Percentiles rank a stretch among this genome's conserved stretches.
These are phyloP conservation scores for Hoplostethus atlanticus DNA, from an alignment of 2,797 vertebrate genomes.

Conservation along the genomic window DNA sequence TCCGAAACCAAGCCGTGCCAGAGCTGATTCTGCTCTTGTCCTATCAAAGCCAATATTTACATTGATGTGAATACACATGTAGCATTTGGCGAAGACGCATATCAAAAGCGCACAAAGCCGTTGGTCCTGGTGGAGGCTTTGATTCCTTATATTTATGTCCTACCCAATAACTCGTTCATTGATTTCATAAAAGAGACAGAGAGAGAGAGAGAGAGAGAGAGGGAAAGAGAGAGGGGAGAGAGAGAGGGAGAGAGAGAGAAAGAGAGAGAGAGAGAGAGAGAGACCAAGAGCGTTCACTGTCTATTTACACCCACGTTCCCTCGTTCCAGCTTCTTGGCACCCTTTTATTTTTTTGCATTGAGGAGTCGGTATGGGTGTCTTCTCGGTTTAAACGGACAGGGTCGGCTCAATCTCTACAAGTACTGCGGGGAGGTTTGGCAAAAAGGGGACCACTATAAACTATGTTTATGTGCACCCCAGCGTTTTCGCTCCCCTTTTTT, in stretches of 20 bases:
- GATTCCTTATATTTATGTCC: slow-evolving; percentile 84
- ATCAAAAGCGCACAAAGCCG: slow-evolving; percentile 79
- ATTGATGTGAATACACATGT: slow-evolving; percentile 82
- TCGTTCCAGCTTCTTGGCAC: slow-evolving; percentile 85
- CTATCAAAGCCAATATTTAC: slow-evolving; percentile 83
- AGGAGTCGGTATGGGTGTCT: slow-evolving; percentile 95
- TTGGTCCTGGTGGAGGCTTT: slow-evolving; percentile 82
- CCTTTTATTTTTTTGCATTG: slow-evolving; percentile 95
- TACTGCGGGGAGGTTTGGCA: slow-evolving; percentile 85
- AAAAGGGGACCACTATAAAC: slow-evolving; percentile 58
- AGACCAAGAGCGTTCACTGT: slow-evolving; percentile 81
- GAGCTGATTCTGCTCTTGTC: slow-evolving; percentile 78
- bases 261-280: slow-evolving; percentile 64
- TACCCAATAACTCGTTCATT: slow-evolving; percentile 85
- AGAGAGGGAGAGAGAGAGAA: slow-evolving; percentile 35
- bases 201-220: slow-evolving; percentile 63
- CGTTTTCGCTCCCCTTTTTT: slow-evolving; percentile 20
- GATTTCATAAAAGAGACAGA: slow-evolving; percentile 81
- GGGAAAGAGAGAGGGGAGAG: slow-evolving; percentile 43
- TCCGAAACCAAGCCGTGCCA: slow-evolving; percentile 75
- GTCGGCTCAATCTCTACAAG: slow-evolving; percentile 85
- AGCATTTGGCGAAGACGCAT: slow-evolving; percentile 82
- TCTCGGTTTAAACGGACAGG: slow-evolving; percentile 99
- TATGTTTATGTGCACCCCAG: slow-evolving; percentile 51
- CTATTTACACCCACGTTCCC: slow-evolving; percentile 88